These are phyloP conservation scores for Acheta domesticus DNA, from an alignment of 2,888 invertebrate genomes.

Conservation along the genomic window DNA sequence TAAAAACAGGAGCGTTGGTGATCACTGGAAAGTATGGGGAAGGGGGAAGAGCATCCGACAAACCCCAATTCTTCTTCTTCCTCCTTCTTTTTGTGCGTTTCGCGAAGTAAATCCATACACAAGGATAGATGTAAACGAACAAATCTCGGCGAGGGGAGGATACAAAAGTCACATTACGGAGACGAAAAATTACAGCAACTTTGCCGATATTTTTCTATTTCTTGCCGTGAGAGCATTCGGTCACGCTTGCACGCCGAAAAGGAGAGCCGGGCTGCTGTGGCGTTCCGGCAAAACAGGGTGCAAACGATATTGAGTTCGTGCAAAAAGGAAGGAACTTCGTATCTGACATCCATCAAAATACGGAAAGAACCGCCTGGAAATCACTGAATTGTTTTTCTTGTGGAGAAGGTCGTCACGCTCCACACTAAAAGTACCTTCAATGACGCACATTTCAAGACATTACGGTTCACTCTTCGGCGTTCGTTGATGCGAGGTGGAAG, in stretches of 20 bases:
- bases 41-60: too few species aligned
- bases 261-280: not conserved
- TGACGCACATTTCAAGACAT: conserved; percentile 4
- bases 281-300: not conserved
- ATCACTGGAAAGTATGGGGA: too few species aligned
- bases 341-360: not conserved
- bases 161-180: too few species aligned
- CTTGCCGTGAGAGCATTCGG: not conserved
- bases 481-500: too few species aligned
- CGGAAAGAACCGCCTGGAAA: not conserved
- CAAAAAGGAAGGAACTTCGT: not conserved
- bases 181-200: too few species aligned
- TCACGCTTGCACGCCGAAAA: not conserved
- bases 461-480: not conserved
- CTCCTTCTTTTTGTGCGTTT: too few species aligned
- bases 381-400: not conserved
- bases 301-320: not conserved
- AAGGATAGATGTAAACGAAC: too few species aligned
- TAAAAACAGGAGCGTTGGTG: too few species aligned
- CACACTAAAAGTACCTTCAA: not conserved
- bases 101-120: too few species aligned
- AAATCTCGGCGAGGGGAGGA: too few species aligned
- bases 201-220: not conserved
- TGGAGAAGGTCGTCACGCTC: not conserved
- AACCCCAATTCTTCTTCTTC: too few species aligned